Evolutionary conservation across 2,113 vertebrate genomes (phyloP), one percentile per base, ranked within the genome.

Genomic region (Cebus imitator): DNA sequence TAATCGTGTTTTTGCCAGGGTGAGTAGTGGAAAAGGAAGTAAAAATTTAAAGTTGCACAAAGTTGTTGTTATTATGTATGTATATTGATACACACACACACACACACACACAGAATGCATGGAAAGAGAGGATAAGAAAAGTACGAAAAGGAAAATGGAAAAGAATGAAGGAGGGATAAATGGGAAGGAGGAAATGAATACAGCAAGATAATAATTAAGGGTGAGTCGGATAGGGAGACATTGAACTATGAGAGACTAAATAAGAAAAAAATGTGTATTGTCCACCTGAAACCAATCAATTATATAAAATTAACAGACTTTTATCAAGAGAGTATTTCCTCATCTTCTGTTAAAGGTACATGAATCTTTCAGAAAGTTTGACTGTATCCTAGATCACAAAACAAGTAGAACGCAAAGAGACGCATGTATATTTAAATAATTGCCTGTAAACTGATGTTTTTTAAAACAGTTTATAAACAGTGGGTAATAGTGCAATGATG

Each of bases 321-420:
- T 20, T 86, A 94, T 73, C 55, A 17, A 79, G 35, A 91, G 84
- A 58, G 16, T 45, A 30, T 84, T 57, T 58, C 35, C 6, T 11
- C 6, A 30, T 2, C n/a, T 7, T 96, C 35, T 94, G 68, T 87
- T 72, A 93, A 86, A 20, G n/a, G 9, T 50, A 55, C 75, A 87
- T 93, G n/a, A n/a, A 81, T 92, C 27, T 73, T 90, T 92, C 43
- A 87, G 90, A 94, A 96, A 96, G 82, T 82, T 37, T 97, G 40
- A 81, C 61, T 14, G 23, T 58, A 81, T 91, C 37, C 45, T 91
- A 37, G 32, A 66, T 20, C 37, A 70, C 20, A 70, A 91, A 96
- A 75, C 37, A 91, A 86, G n/a, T 45, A 89, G n/a, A 91, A 89
- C 3, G 79, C 8, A 4, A 72, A 93, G 55, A 68, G 58, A 86